Conservation (phyloP, 2,797 vertebrate species). For the Notamacropus eugenii region DNA sequence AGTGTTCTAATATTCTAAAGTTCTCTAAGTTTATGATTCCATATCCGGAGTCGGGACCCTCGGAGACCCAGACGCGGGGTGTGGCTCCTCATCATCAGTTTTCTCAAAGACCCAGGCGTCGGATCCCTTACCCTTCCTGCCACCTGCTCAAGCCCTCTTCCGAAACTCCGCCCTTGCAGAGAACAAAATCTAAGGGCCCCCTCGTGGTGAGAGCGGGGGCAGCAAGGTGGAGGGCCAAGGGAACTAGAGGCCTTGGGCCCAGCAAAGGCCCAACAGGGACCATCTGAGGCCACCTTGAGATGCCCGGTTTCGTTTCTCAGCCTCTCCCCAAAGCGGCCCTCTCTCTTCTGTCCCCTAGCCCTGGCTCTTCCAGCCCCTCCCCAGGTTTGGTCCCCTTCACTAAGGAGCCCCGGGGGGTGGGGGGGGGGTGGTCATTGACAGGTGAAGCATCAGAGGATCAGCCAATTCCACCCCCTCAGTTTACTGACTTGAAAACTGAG, state of each 20-base stretch:
- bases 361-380: neutral
- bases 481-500: neutral
- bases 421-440: neutral
- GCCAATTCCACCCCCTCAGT: neutral
- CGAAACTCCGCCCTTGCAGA: neutral
- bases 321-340: conserved; percentile 5
- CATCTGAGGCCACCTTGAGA: neutral
- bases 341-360: neutral
- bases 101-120: neutral
- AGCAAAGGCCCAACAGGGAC: neutral
- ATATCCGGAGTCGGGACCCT: neutral
- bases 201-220: neutral
- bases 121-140: neutral
- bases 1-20: neutral
- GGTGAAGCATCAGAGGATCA: neutral
- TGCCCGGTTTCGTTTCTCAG: neutral
- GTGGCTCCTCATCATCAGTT: neutral
- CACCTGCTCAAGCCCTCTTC: neutral
- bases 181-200: neutral
- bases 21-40: neutral
- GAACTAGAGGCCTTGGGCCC: neutral
- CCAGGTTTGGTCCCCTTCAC: neutral
- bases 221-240: neutral
- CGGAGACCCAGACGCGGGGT: neutral
- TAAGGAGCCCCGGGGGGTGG: neutral